A percentile compares a stretch with the other conserved stretches of the same genome.
These are phyloP conservation scores for Leptonema lineaticorne DNA, from an alignment of 1,140 invertebrate genomes.

Conservation along the genomic window DNA sequence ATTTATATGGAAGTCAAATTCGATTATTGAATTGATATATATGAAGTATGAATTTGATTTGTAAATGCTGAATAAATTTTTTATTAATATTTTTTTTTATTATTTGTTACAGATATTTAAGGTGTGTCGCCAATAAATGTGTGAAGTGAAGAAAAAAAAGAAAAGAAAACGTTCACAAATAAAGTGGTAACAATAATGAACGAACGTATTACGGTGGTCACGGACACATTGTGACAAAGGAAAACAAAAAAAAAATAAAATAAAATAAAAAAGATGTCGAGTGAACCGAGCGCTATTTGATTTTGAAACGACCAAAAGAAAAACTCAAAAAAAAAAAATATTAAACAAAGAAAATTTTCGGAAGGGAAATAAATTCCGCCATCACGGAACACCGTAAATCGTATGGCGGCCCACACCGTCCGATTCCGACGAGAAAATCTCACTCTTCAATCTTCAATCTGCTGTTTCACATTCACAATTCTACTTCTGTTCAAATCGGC, in stretches of 20 bases:
- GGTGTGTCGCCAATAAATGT: not conserved
- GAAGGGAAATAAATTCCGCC: slow-evolving; percentile 24
- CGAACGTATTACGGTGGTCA: not conserved
- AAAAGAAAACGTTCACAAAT: not conserved
- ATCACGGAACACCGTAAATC: slow-evolving; percentile 35
- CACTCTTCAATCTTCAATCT: slow-evolving; percentile 37
- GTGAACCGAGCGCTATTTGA: no score
- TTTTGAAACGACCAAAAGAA: no score
- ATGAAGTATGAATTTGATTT: no score
- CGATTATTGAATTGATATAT: no score
- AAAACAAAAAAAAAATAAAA: no score
- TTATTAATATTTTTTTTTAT: not conserved
- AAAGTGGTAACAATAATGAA: not conserved
- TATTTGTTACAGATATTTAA: slow-evolving; percentile 5
- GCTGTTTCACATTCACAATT: slow-evolving; percentile 24
- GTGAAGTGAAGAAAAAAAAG: slow-evolving; percentile 5
- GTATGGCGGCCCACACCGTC: slow-evolving; percentile 37
- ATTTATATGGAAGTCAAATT: no score
- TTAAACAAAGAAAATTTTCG: not conserved
- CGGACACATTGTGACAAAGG: not conserved
- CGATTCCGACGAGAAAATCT: slow-evolving; percentile 32
- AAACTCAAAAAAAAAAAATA: no score
- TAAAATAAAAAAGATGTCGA: no score
- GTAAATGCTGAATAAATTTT: no score
- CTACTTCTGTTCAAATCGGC: slow-evolving; percentile 18